phyloP scores from a whole-genome alignment of 2,797 vertebrate genomes.

The Liasis olivaceus region DNA sequence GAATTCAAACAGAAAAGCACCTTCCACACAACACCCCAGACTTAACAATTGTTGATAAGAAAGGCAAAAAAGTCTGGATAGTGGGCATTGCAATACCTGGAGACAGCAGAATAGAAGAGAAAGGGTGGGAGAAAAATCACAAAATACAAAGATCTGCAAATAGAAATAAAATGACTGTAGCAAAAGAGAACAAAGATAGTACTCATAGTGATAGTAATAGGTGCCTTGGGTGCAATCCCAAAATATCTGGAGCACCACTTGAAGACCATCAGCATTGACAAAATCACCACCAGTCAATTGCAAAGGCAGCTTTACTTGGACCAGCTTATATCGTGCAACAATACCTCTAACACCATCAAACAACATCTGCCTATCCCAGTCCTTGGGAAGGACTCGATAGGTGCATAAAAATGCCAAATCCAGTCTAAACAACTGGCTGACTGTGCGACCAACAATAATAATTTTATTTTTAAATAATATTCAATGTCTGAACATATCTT shows the following conservation, averaged over 20 bases:
- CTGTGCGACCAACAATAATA: neutral
- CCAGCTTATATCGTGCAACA: neutral
- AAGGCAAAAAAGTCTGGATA: neutral
- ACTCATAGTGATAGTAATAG: neutral
- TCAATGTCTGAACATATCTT: neutral
- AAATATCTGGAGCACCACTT: neutral
- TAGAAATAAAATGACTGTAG: neutral
- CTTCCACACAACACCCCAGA: too few species aligned
- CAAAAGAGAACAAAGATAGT: neutral
- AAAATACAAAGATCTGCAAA: neutral
- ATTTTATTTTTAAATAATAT: slow-evolving; percentile 37
- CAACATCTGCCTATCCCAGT: neutral
- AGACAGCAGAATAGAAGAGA: neutral
- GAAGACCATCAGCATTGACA: neutral
- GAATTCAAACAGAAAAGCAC: too few species aligned
- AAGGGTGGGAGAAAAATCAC: neutral
- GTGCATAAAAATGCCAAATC: neutral
- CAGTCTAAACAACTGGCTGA: neutral
- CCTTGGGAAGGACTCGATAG: neutral
- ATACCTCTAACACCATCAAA: neutral
- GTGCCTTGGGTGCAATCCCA: neutral
- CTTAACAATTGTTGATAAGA: too few species aligned
- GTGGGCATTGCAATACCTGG: neutral
- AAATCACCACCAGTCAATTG: neutral
- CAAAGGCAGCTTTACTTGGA: neutral